Conservation (phyloP, 2,888 invertebrate species). For the Thera obeliscata region DNA sequence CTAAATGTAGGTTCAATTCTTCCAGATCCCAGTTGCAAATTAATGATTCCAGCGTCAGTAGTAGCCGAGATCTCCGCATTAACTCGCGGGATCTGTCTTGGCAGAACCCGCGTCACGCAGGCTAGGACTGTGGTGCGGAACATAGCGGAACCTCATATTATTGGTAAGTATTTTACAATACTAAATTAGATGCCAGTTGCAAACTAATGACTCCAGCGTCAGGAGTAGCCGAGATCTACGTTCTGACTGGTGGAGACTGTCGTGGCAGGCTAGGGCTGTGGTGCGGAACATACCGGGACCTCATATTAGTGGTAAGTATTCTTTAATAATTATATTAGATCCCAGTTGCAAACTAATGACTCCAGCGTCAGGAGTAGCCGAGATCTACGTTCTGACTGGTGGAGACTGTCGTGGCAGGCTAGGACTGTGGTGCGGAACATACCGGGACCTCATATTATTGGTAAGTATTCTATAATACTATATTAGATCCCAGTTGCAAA, state of each 20-base stretch:
- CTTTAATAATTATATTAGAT: slow-evolving; percentile 15
- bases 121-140: slow-evolving; percentile 27
- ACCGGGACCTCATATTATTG: slow-evolving; percentile 11
- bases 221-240: slow-evolving; percentile 11
- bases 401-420: slow-evolving; percentile 16
- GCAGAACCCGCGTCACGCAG: slow-evolving; percentile 3
- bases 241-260: slow-evolving; percentile 14
- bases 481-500: slow-evolving; percentile 13
- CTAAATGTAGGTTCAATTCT: background rate
- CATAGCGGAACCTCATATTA: slow-evolving; percentile 13
- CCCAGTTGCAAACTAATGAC: slow-evolving; percentile 24
- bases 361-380: slow-evolving; percentile 15
- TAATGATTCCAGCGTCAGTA: slow-evolving; percentile 21
- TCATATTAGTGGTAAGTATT: slow-evolving; percentile 18
- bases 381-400: slow-evolving; percentile 12
- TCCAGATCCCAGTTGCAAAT: slow-evolving; percentile 30
- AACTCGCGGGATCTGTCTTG: slow-evolving; percentile 10
- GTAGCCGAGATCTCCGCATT: slow-evolving; percentile 12
- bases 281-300: slow-evolving; percentile 17
- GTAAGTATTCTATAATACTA: slow-evolving; percentile 2
- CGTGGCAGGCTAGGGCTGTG: slow-evolving; percentile 19
- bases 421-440: slow-evolving; percentile 22
- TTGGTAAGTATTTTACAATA: slow-evolving; percentile 3
- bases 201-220: slow-evolving; percentile 19
- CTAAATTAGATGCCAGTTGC: slow-evolving; percentile 2